Evolutionary conservation across 1,140 invertebrate genomes (phyloP).

Genomic region (Microvelia longipes): DNA sequence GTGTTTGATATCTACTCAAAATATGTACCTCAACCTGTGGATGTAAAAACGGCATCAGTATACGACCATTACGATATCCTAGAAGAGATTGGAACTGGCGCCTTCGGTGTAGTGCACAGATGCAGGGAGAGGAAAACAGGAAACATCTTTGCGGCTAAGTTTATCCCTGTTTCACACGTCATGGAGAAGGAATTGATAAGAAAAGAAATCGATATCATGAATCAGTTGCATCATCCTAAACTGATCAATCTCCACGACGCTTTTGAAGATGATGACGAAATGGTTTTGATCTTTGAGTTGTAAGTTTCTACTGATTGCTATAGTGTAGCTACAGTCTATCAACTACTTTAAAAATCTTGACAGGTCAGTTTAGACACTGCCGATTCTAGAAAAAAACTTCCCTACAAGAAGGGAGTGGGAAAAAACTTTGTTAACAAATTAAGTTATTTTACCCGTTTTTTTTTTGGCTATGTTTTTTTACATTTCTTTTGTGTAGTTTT

Average conservation of each 20-base stretch:
- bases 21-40: conserved; percentile 89
- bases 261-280: conserved; percentile 97
- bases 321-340: too few relatives aligned
- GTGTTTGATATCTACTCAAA: conserved; percentile 96
- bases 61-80: conserved; percentile 97
- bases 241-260: conserved; percentile 96
- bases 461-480: too few relatives aligned
- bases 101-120: conserved; percentile 96
- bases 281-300: conserved; percentile 99
- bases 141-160: conserved; percentile 96
- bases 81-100: conserved; percentile 97
- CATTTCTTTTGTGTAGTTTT: too few relatives aligned
- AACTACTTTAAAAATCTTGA: too few relatives aligned
- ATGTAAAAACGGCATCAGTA: conserved; percentile 84
- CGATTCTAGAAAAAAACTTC: neutral
- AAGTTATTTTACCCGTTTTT: too few relatives aligned
- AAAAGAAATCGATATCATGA: conserved; percentile 99
- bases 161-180: conserved; percentile 87
- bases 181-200: conserved; percentile 94
- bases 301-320: conserved; percentile 40
- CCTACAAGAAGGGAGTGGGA: neutral
- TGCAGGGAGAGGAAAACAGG: conserved; percentile 91
- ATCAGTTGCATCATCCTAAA: conserved; percentile 92
- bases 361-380: too few relatives aligned
- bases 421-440: too few relatives aligned